Percentiles rank a stretch among this genome's conserved stretches.
These are phyloP conservation scores for Trichomycterus rosablanca DNA, from an alignment of 2,113 vertebrate species.

Conservation along the genomic window DNA sequence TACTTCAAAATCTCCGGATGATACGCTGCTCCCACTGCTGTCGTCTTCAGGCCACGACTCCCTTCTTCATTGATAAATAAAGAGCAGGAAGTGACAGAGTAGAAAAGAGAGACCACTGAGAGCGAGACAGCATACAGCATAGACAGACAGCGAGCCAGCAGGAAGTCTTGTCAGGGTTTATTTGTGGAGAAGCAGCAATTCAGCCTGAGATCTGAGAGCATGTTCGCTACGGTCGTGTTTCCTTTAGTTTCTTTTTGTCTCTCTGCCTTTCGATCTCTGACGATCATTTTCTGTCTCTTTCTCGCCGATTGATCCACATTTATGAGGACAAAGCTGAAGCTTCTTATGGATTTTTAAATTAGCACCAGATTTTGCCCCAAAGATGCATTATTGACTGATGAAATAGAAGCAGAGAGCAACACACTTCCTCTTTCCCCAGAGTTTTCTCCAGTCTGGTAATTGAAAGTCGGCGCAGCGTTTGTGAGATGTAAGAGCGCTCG, in stretches of 20 bases:
- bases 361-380: conserved; percentile 75
- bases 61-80: conserved; percentile 50
- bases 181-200: conserved; percentile 44
- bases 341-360: conserved; percentile 80
- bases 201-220: conserved; percentile 41
- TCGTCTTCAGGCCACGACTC: conserved; percentile 49
- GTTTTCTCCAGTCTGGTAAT: conserved; percentile 70
- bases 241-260: conserved; percentile 12
- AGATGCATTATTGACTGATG: conserved; percentile 79
- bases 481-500: conserved; percentile 16
- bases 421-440: conserved; percentile 69
- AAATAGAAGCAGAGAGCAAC: conserved; percentile 72
- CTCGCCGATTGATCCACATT: conserved; percentile 65
- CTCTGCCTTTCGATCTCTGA: neutral
- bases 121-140: neutral
- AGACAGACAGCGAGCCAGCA: conserved; percentile 32
- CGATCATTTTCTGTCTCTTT: conserved; percentile 40
- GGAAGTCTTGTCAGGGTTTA: conserved; percentile 47
- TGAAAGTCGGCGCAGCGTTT: conserved; percentile 64
- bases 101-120: conserved; percentile 8
- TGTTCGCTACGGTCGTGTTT: conserved; percentile 15
- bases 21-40: conserved; percentile 43
- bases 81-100: conserved; percentile 23
- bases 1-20: conserved; percentile 45
- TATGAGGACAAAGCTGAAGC: conserved; percentile 68